A percentile compares a stretch with the other conserved stretches of the same genome.
Evolutionary conservation across 1,140 invertebrate genomes (phyloP).

Genomic region (Megalonaias nervosa): DNA sequence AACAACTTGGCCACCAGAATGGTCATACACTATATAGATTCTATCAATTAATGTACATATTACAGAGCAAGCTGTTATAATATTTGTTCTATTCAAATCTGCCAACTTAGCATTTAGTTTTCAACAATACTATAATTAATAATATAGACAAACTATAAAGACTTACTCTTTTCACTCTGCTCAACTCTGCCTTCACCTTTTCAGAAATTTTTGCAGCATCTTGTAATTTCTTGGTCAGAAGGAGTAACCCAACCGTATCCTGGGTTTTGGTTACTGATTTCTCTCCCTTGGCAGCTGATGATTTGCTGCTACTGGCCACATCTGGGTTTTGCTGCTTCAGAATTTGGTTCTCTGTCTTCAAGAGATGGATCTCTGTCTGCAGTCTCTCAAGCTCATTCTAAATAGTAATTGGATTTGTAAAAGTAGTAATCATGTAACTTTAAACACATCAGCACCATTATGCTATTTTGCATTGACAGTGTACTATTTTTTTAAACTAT

Average conservation of each 20-base stretch:
- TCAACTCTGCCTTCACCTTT: slow-evolving; percentile 50
- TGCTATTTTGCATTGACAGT: too few species aligned
- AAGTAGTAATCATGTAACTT: too few species aligned
- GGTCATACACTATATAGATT: too few species aligned
- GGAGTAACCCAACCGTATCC: slow-evolving; percentile 26
- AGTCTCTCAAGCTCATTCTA: slow-evolving; percentile 53
- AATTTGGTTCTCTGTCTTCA: slow-evolving; percentile 49
- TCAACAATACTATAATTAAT: too few species aligned
- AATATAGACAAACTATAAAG: too few species aligned
- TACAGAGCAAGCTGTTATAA: too few species aligned
- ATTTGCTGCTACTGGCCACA: background rate
- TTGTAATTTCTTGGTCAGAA: slow-evolving; percentile 52
- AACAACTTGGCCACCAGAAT: too few species aligned
- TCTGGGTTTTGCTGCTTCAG: slow-evolving; percentile 27
- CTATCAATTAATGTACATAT: too few species aligned
- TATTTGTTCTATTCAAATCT: too few species aligned
- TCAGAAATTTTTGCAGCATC: slow-evolving; percentile 52
- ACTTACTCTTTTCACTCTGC: slow-evolving; percentile 48
- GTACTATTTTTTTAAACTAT: too few species aligned
- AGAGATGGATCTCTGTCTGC: slow-evolving; percentile 34
- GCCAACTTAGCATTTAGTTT: too few species aligned
- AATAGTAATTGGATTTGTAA: background rate
- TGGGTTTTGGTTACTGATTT: background rate
- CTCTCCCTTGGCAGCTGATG: background rate
- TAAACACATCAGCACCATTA: too few species aligned